phyloP scores from a whole-genome alignment of 1,140 invertebrate genomes.

The Schmidtea mediterranea region DNA sequence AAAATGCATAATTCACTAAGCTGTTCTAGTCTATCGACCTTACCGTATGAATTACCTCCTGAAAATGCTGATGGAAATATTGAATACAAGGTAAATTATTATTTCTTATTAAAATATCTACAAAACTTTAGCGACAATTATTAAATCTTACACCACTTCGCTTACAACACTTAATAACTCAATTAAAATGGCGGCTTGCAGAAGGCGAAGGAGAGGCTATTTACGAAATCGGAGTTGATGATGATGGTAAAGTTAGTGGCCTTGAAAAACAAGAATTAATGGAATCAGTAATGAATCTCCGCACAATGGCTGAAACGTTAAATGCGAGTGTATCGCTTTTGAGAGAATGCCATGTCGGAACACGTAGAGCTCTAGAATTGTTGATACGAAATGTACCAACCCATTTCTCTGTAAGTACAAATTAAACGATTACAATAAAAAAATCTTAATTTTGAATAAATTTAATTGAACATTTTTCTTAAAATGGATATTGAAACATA shows the following conservation, averaged over 20 bases:
- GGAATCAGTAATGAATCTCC: slow-evolving; percentile 48
- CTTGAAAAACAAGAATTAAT: slow-evolving; percentile 48
- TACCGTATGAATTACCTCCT: not conserved
- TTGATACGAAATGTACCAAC: slow-evolving; percentile 63
- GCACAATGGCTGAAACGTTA: slow-evolving; percentile 36
- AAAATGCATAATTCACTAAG: no score
- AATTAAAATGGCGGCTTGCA: slow-evolving; percentile 31
- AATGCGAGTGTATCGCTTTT: slow-evolving; percentile 7
- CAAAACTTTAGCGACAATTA: slow-evolving; percentile 13
- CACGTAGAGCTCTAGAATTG: slow-evolving; percentile 44
- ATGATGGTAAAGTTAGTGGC: slow-evolving; percentile 57
- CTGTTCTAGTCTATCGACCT: no score
- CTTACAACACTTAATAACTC: slow-evolving; percentile 30
- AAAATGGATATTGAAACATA: no score
- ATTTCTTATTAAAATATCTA: no score
- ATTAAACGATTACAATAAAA: no score
- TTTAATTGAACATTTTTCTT: no score
- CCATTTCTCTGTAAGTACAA: no score
- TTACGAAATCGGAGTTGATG: slow-evolving; percentile 80
- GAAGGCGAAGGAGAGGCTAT: slow-evolving; percentile 53
- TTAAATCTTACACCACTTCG: slow-evolving; percentile 20
- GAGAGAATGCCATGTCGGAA: slow-evolving; percentile 10
- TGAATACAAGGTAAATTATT: not conserved
- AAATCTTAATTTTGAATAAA: no score
- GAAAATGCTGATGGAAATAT: not conserved